Base-by-base conservation (phyloP, 2,113 vertebrate genomes). In the Caracal caracal region DNA sequence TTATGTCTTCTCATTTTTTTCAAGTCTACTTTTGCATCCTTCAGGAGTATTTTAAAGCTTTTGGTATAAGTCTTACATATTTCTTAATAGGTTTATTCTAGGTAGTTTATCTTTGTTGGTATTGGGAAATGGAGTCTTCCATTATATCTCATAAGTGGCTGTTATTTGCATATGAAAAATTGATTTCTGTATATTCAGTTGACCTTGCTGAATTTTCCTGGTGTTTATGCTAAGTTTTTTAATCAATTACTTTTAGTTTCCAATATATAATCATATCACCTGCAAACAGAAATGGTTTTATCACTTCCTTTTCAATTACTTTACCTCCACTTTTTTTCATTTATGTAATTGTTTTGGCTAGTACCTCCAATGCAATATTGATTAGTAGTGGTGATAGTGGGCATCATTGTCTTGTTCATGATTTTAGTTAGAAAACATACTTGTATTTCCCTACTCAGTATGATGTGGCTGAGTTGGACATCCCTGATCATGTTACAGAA, bases 151-250 rank as follows among this genome's bases (percentile, higher is more conserved):
- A 49, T 83, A 95, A 78, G 40, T 82, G 43, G 22, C 73, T 90
- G 2, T 66, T 92, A 35, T 65, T 78, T 47, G 35, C n/a, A 65
- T 15, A 82, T 33, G 49, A 82, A 91, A 86, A 47, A 47, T 49
- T 93, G 3, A 91, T 71, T 83, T 85, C 43, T 73, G 28, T 26
- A 43, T 28, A 84, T 84, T 79, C 59, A 75, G 30, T 96, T 75
- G 84, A 85, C 12, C 19, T 68, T 79, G 56, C 37, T 94, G 40
- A 88, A 94, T 94, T 88, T 93, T 93, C 40, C 82, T 83, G 7
- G 7, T 56, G 17, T 47, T 43, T 90, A 49, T 73, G 65, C 6
- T 90, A 76, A n/a, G 10, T 47, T 87, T 80, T 81, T 56, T 49
- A 89, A 65, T 37, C 9, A 68, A 71, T 53, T 75, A 80, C 37